Conservation (phyloP, 2,888 invertebrate genomes). For the Acronicta psi region DNA sequence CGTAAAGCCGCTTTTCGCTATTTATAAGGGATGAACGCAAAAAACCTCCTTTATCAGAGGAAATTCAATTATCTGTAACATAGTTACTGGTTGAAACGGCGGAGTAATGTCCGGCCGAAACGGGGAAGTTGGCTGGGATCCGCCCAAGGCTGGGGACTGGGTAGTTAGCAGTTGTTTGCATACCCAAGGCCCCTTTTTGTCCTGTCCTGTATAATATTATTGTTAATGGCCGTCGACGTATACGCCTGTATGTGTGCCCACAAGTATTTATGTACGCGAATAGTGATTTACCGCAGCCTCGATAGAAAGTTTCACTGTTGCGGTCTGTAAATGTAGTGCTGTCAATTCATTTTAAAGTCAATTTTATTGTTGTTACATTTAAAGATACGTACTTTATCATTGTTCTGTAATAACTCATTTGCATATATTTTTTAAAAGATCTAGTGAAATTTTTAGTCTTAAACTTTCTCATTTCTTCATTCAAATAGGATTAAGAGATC, state of each 20-base stretch:
- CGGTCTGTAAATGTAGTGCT: constrained; percentile 17
- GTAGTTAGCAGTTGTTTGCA: constrained; percentile 72
- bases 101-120: constrained; percentile 59
- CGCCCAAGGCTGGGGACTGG: constrained; percentile 44
- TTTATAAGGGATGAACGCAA: constrained; percentile 38
- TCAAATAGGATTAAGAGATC: no score
- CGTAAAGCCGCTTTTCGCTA: constrained; percentile 31
- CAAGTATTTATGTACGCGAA: constrained; percentile 25
- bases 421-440: background rate
- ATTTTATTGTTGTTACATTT: background rate
- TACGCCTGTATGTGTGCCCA: constrained; percentile 10
- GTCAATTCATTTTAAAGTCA: constrained; percentile 1
- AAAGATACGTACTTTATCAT: background rate
- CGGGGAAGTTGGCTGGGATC: constrained; percentile 50
- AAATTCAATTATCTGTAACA: constrained; percentile 70
- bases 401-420: background rate
- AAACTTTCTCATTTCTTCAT: no score
- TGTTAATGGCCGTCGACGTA: constrained; percentile 34
- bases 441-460: no score
- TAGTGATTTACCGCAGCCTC: constrained; percentile 35
- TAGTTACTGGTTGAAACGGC: constrained; percentile 61
- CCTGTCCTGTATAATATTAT: constrained; percentile 47
- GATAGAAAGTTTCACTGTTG: constrained; percentile 44
- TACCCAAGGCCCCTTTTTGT: constrained; percentile 59
- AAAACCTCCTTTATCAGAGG: constrained; percentile 44